A percentile compares a stretch with the other conserved stretches of the same genome.
These are phyloP conservation scores for Mixornis gularis DNA, from an alignment of 2,113 vertebrate species.

Conservation along the genomic window DNA sequence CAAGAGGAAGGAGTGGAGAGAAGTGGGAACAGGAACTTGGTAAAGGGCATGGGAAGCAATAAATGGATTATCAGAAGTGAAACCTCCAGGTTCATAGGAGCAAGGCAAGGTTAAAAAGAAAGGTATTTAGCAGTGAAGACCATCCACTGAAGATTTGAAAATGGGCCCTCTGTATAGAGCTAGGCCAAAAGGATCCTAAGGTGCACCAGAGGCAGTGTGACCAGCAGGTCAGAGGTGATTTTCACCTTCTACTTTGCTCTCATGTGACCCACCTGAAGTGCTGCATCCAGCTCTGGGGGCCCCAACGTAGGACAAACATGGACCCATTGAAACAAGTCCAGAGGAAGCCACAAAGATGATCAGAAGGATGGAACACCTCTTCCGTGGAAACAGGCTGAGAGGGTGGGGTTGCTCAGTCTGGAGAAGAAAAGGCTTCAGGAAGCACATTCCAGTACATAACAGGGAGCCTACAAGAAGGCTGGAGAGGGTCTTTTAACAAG, in stretches of 20 bases:
- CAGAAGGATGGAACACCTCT: neutral
- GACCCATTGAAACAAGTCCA: neutral
- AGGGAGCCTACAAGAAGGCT: fast-evolving
- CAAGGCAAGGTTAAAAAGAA: neutral
- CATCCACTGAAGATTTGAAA: neutral
- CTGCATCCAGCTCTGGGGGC: neutral
- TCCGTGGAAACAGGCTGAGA: neutral
- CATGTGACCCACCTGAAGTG: neutral
- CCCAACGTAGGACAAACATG: fast-evolving
- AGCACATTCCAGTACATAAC: neutral
- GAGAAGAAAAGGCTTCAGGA: neutral
- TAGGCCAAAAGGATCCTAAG: neutral
- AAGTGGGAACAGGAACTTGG: neutral
- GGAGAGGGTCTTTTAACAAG: neutral
- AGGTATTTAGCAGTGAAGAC: neutral
- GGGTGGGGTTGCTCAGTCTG: neutral
- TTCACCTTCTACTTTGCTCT: neutral
- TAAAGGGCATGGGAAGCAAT: neutral
- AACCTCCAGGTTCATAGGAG: neutral
- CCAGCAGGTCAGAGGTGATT: neutral
- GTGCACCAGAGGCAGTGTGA: neutral
- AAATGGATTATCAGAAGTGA: neutral
- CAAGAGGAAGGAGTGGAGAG: neutral
- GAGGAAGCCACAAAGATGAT: neutral
- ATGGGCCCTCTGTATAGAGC: neutral